phyloP scores from a whole-genome alignment of 2,113 vertebrate species.

The Lamprotornis superbus region DNA sequence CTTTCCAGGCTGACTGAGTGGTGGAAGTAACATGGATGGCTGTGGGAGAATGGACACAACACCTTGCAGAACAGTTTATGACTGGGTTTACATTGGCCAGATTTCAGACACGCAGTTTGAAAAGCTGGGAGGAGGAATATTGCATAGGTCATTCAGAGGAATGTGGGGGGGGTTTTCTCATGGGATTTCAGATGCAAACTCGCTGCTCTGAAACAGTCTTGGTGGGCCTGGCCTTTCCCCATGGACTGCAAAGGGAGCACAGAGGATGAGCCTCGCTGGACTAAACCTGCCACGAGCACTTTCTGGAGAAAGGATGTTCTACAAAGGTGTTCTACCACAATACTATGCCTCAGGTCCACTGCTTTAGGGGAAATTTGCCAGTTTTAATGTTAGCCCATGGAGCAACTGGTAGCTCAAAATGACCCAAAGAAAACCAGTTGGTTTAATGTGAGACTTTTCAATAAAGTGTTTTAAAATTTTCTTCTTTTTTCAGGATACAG shows the following conservation, averaged over 20 bases:
- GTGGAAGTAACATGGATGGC: neutral
- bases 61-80: neutral
- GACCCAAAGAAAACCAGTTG: neutral
- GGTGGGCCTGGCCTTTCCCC: neutral
- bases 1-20: accelerated
- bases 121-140: neutral
- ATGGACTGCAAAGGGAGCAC: neutral
- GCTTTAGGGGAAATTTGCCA: neutral
- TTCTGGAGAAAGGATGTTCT: neutral
- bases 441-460: neutral
- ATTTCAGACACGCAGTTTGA: neutral
- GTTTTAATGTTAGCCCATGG: neutral
- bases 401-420: neutral
- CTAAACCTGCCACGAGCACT: neutral
- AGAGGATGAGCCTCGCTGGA: neutral
- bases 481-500: neutral
- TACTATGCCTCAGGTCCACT: neutral
- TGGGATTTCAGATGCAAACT: neutral
- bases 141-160: neutral
- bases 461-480: neutral
- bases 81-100: accelerated
- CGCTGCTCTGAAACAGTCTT: neutral
- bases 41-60: neutral
- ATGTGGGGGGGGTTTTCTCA: neutral
- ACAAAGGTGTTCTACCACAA: neutral